Base-by-base conservation (phyloP, 2,113 vertebrate species). In the Carassius auratus region DNA sequence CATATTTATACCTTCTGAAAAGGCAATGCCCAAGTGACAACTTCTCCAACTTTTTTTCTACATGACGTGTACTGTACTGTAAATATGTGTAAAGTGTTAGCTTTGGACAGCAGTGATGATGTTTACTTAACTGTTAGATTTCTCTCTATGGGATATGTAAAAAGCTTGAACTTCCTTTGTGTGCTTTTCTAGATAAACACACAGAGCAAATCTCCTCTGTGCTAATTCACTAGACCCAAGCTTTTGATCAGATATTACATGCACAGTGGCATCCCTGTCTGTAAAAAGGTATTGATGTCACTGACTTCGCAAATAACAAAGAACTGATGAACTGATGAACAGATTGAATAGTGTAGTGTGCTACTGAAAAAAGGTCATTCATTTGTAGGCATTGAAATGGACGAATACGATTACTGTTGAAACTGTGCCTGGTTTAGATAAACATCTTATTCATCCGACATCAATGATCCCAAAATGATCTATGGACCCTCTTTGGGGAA, bases 371-470 rank as follows among this genome's bases (percentile, higher is more conserved):
- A 73, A 80, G 66, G 52, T 73, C 5, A 71, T 80, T 59, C 1
- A 80, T 85, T 62, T n/a, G 23, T 74, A 81, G 55, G 66, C 55
- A 73, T 45, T 59, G 66, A 26, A 85, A 66, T 68, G 42, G 26
- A 68, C 10, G 45, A 30, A 69, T 17, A 69, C 45, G 52, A 69
- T 81, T 52, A 48, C 36, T 59, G 76, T 79, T 33, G 33, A 0
- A 23, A 42, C 42, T 42, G 42, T 8, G 42, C 42, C 42, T 42
- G 42, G 42, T 42, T 42, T 42, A 42, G 42, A 42, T 7, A 42
- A 42, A 42, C 52, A 36, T 78, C 12, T 30, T 17, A 6, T 77
- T 59, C 13, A 19, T 45, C 21, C 2, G 14, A 66, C 15, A 33
- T 50, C 62, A 81, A 52, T 50, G 42, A 15, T 81, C 14, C 42